Evolutionary conservation across 2,113 vertebrate genomes (phyloP).

Genomic region (Malaclemys terrapin): DNA sequence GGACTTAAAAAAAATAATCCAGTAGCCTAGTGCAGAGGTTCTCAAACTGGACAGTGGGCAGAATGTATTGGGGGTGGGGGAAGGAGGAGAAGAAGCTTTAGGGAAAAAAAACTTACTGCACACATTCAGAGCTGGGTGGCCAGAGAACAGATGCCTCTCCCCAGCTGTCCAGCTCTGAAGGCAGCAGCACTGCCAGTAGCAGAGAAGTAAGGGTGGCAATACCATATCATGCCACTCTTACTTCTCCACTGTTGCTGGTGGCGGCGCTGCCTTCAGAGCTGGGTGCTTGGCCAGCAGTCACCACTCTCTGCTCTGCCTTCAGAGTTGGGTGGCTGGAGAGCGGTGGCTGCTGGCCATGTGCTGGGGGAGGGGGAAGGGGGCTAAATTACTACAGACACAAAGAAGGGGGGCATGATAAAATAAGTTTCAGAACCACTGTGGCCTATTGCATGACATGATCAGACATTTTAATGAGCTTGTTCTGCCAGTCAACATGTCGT

Average conservation of each 20-base stretch:
- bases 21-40: not conserved
- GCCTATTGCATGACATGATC: slow-evolving; percentile 64
- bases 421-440: not conserved
- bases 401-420: not conserved
- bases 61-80: not conserved
- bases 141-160: not conserved
- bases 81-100: not conserved
- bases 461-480: slow-evolving; percentile 69
- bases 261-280: no score
- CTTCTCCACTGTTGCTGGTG: no score
- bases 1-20: not conserved
- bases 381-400: no score
- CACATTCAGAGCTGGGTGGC: not conserved
- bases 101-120: not conserved
- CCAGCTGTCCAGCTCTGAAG: not conserved
- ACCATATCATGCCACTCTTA: no score
- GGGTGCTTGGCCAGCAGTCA: no score
- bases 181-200: not conserved
- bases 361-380: no score
- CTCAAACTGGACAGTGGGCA: not conserved
- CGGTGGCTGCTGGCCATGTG: no score
- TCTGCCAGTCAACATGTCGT: slow-evolving; percentile 19
- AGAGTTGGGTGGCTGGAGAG: no score
- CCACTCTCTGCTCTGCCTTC: no score
- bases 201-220: not conserved